Evolutionary conservation across 1,140 invertebrate species (phyloP).

Genomic region (Drosophila sechellia): DNA sequence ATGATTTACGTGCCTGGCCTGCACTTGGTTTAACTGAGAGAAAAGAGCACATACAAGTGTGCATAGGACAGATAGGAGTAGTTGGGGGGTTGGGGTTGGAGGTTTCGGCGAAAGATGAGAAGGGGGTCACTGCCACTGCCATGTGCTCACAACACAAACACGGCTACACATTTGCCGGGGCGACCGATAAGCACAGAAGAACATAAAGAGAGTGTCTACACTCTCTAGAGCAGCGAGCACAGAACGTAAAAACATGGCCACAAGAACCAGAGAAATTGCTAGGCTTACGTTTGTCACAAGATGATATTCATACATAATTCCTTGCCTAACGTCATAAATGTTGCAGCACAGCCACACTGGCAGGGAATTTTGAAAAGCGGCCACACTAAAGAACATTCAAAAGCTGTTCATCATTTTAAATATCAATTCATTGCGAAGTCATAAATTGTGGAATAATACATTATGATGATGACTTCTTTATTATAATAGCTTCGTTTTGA

Average conservation of each 20-base stretch:
- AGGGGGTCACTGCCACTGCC: slow-evolving; percentile 32
- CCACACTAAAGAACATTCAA: slow-evolving; percentile 1
- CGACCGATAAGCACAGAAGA: slow-evolving; percentile 62
- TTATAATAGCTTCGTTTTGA: too few relatives aligned
- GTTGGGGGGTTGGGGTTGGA: slow-evolving; percentile 1
- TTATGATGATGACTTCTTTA: too few relatives aligned
- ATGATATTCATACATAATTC: slow-evolving; percentile 15
- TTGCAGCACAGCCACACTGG: slow-evolving; percentile 16
- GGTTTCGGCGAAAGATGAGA: slow-evolving; percentile 1
- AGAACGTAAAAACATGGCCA: neutral
- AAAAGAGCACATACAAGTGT: slow-evolving; percentile 46
- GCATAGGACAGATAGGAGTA: slow-evolving; percentile 36
- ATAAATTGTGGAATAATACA: too few relatives aligned
- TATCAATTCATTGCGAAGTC: too few relatives aligned
- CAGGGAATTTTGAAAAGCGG: neutral
- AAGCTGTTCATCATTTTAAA: neutral
- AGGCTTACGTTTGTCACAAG: slow-evolving; percentile 17
- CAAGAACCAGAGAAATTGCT: slow-evolving; percentile 21
- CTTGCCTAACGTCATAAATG: slow-evolving; percentile 1
- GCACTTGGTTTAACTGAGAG: slow-evolving; percentile 22
- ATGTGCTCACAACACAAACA: slow-evolving; percentile 39
- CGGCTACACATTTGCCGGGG: slow-evolving; percentile 23
- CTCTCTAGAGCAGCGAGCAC: neutral
- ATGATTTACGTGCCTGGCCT: slow-evolving; percentile 35
- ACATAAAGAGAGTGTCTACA: slow-evolving; percentile 14